A percentile compares a stretch with the other conserved stretches of the same genome.
Evolutionary conservation across 2,113 vertebrate genomes (phyloP).

Genomic region (Podilymbus podiceps): DNA sequence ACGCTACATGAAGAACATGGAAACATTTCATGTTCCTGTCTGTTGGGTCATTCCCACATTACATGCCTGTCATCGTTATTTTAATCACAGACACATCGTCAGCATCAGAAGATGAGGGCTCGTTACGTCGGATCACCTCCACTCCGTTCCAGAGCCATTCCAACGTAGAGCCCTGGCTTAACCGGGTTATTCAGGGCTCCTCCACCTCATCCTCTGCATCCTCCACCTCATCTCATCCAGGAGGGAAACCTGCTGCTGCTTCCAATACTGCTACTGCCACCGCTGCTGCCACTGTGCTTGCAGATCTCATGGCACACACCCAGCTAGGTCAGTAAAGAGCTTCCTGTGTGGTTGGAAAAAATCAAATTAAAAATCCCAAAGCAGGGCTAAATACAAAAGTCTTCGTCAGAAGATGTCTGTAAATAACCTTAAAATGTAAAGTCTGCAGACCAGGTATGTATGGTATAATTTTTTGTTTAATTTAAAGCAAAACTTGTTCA

Average conservation of each 20-base stretch:
- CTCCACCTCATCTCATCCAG: slow-evolving; percentile 95
- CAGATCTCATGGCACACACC: slow-evolving; percentile 90
- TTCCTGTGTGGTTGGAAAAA: slow-evolving; percentile 9
- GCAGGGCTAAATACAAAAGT: background rate
- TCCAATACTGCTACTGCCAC: slow-evolving; percentile 74
- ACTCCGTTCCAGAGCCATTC: slow-evolving; percentile 85
- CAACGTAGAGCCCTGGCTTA: slow-evolving; percentile 92
- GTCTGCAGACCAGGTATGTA: slow-evolving; percentile 35
- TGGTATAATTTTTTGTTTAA: background rate
- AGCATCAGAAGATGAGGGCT: slow-evolving; percentile 97
- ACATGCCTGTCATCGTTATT: slow-evolving; percentile 73
- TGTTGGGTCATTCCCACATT: slow-evolving; percentile 40
- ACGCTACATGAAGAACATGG: background rate
- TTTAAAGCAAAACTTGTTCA: background rate
- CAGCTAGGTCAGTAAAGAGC: slow-evolving; percentile 88
- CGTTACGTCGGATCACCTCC: slow-evolving; percentile 87
- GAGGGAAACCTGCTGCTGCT: slow-evolving; percentile 84
- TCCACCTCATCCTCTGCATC: slow-evolving; percentile 98
- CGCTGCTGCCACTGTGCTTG: slow-evolving; percentile 80
- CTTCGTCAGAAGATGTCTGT: background rate
- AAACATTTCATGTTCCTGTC: background rate
- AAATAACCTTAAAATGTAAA: background rate
- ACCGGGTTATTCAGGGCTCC: slow-evolving; percentile 92
- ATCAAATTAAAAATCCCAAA: background rate
- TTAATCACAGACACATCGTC: slow-evolving; percentile 96